Conservation (phyloP, 2,888 invertebrate genomes). For the Napeogenes inachia region DNA sequence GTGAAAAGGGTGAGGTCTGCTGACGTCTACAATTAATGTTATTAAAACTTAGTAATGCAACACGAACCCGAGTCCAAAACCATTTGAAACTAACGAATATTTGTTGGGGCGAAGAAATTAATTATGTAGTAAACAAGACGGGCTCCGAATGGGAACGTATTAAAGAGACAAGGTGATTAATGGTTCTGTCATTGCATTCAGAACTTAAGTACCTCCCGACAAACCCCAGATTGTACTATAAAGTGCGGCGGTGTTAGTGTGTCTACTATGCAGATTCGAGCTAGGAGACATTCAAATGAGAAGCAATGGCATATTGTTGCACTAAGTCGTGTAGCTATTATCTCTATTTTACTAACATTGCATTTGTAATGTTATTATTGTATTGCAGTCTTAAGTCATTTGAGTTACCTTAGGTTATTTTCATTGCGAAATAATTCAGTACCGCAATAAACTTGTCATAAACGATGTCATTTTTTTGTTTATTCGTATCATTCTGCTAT, state of each 20-base stretch:
- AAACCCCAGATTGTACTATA: constrained; percentile 23
- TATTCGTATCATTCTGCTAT: constrained; percentile 52
- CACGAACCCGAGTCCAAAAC: constrained; percentile 49
- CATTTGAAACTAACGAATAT: constrained; percentile 49
- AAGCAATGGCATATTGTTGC: constrained; percentile 14
- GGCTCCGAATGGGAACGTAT: constrained; percentile 71
- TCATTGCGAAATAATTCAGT: too few species aligned
- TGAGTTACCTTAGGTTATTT: too few species aligned
- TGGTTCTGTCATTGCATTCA: constrained; percentile 54
- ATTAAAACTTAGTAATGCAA: constrained; percentile 68
- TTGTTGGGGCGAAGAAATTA: constrained; percentile 66
- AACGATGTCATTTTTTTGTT: constrained; percentile 49
- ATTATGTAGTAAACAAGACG: constrained; percentile 71
- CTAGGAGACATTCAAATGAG: constrained; percentile 30
- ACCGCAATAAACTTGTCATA: neutral
- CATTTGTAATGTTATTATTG: neutral
- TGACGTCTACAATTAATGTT: constrained; percentile 68
- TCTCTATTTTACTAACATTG: too few species aligned
- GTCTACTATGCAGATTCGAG: constrained; percentile 64
- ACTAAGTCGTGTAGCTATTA: too few species aligned
- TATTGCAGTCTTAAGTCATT: neutral
- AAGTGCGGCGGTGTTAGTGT: constrained; percentile 39
- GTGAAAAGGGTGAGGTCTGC: constrained; percentile 60
- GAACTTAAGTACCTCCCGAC: constrained; percentile 35
- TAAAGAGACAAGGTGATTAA: constrained; percentile 74